Conservation (phyloP, 2,888 invertebrate species). For the Sarcophaga rosellei region DNA sequence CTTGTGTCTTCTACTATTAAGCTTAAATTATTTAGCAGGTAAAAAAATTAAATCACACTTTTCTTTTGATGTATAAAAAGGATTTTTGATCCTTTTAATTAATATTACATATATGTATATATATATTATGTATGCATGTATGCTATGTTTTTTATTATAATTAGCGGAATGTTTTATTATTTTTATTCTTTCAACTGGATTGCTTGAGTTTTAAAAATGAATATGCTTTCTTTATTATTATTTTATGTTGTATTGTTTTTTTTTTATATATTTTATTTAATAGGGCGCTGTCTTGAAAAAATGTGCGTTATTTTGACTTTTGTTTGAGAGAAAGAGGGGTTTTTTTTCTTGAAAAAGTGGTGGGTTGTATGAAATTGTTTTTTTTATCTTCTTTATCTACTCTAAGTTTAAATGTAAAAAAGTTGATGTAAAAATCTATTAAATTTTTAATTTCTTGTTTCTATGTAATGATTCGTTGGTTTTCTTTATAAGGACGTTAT, state of each 20-base stretch:
- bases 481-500: conserved; percentile 67
- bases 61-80: conserved; percentile 21
- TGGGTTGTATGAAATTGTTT: conserved; percentile 63
- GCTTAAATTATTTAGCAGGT: conserved; percentile 67
- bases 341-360: conserved; percentile 53
- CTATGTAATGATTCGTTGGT: conserved; percentile 65
- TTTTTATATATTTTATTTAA: conserved; percentile 31
- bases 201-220: conserved; percentile 48
- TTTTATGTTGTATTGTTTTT: neutral
- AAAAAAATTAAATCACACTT: conserved; percentile 66
- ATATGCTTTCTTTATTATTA: conserved; percentile 4
- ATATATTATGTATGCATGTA: conserved; percentile 26
- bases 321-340: neutral
- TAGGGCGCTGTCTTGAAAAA: conserved; percentile 66
- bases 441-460: conserved; percentile 50
- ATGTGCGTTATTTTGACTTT: conserved; percentile 43
- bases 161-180: conserved; percentile 56
- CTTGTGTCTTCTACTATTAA: conserved; percentile 60
- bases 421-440: conserved; percentile 57
- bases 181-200: conserved; percentile 28
- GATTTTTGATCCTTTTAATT: conserved; percentile 29
- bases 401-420: conserved; percentile 59
- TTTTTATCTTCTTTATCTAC: conserved; percentile 60
- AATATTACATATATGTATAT: conserved; percentile 18
- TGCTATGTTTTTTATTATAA: conserved; percentile 13